Evolutionary conservation across 2,797 vertebrate species (phyloP), one percentile per base, ranked within the genome.

Genomic region (Poecilia velifera): DNA sequence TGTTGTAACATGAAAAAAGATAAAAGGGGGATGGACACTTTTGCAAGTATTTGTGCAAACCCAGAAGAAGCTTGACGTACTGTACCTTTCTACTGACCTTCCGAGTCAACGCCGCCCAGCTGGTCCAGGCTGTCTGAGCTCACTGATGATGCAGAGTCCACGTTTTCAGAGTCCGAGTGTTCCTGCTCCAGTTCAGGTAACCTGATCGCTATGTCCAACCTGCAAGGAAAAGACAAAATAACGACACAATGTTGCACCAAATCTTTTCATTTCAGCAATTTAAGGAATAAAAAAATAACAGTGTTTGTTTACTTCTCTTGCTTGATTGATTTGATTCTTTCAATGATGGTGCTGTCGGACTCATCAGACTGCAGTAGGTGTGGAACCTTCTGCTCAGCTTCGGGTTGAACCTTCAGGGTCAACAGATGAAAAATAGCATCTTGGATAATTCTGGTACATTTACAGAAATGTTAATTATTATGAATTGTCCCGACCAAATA

Each of bases 1-100:
- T 20, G 36, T 12, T 41, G 20, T 25, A 41, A 68, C 20, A 68
- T 68, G 9, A 41, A 68, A 68, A 39, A 66, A 39, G 16, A 9
- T 66, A 20, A 39, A 53, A 36, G 6, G 18, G 18, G 18, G 3
- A 39, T 62, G 31, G 10, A 20, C 28, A 62, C 39, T 70, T 70
- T 70, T 6, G 0, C 0, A 10, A 34, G 3, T n/a, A 1, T 68
- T 1, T 76, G 64, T 62, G 76, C 70, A 78, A 76, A 72, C 41
- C 59, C 18, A 85, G 84, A 92, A 82, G 84, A 91, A 88, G 82
- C 86, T 80, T 22, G 82, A 90, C 76, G 53, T 85, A 91, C 88
- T 76, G 85, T 96, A 96, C 97, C 97, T 97, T 94, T 92, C 94
- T 97, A 98, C 97, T 98, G 96, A 98, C 97, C 97, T 98, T 98